A percentile compares a stretch with the other conserved stretches of the same genome.
phyloP scores from a whole-genome alignment of 1,140 invertebrate genomes.

The Theocolax elegans region DNA sequence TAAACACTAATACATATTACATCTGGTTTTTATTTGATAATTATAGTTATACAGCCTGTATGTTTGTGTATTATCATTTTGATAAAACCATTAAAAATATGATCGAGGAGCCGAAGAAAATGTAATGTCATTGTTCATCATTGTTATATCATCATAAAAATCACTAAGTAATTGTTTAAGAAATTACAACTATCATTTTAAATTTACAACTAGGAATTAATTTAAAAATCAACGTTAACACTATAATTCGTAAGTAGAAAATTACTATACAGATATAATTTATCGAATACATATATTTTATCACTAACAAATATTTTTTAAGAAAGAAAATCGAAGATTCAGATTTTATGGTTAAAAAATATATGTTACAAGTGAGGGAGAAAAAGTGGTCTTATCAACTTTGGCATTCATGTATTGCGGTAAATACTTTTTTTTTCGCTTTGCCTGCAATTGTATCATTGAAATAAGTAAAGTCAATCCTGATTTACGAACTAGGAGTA shows the following conservation, averaged over 20 bases:
- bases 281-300: constrained; percentile 1
- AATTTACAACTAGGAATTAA: constrained; percentile 52
- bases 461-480: constrained; percentile 43
- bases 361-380: constrained; percentile 50
- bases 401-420: constrained; percentile 64
- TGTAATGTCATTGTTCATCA: constrained; percentile 8
- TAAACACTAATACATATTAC: constrained; percentile 46
- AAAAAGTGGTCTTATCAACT: constrained; percentile 52
- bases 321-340: constrained; percentile 34
- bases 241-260: constrained; percentile 41
- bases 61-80: constrained; percentile 56
- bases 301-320: constrained; percentile 39
- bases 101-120: not conserved
- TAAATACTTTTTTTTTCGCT: constrained; percentile 47
- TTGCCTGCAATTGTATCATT: constrained; percentile 41
- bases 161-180: constrained; percentile 42
- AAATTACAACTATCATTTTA: constrained; percentile 50
- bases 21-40: constrained; percentile 48
- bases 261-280: constrained; percentile 47
- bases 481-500: constrained; percentile 49
- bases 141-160: constrained; percentile 35
- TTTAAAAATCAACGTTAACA: constrained; percentile 49
- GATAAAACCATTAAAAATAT: constrained; percentile 53
- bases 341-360: constrained; percentile 43
- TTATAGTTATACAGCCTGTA: constrained; percentile 52